These are phyloP conservation scores for Pterostichus madidus DNA, from an alignment of 2,888 invertebrate species.

Conservation along the genomic window DNA sequence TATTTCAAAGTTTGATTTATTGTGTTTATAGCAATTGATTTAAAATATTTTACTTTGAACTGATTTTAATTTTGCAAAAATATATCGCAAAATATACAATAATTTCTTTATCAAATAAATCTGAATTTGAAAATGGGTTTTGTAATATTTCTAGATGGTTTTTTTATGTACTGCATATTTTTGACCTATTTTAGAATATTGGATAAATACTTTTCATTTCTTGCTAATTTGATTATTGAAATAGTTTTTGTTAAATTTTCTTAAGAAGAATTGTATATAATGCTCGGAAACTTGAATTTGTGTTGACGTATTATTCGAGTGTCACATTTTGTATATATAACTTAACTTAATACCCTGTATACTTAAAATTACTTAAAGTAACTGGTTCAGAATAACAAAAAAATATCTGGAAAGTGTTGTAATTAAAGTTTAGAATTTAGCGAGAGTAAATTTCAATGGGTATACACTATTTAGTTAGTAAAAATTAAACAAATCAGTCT, in stretches of 20 bases:
- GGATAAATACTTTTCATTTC: background rate
- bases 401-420: background rate
- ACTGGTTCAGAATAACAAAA: too few species aligned
- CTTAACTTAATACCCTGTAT: background rate
- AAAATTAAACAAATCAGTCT: conserved; percentile 44
- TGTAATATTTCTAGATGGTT: too few species aligned
- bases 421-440: background rate
- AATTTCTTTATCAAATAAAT: conserved; percentile 4
- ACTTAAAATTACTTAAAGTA: too few species aligned
- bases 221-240: background rate
- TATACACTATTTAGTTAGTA: too few species aligned
- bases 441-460: background rate
- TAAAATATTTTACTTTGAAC: background rate
- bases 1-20: too few species aligned
- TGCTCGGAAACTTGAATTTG: background rate
- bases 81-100: conserved; percentile 8
- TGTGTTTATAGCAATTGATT: too few species aligned
- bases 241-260: background rate
- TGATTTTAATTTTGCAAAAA: conserved; percentile 41
- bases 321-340: background rate
- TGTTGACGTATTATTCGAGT: background rate
- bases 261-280: conserved; percentile 29
- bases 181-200: background rate
- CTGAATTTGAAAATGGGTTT: too few species aligned
- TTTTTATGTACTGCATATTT: background rate